Evolutionary conservation across 1,140 invertebrate genomes (phyloP).

Genomic region (Drosophila mauritiana): DNA sequence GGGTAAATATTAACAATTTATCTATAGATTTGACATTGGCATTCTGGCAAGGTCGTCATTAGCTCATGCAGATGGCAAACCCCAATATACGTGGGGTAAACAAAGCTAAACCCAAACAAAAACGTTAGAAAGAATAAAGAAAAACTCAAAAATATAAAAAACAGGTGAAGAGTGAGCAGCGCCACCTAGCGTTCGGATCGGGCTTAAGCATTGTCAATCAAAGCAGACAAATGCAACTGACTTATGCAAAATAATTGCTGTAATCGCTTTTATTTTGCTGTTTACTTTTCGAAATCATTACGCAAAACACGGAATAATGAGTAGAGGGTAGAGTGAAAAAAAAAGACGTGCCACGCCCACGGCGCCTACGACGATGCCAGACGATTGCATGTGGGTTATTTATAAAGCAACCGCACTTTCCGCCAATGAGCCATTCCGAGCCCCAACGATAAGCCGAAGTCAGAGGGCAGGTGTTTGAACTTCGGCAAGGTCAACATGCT

Average conservation of each 20-base stretch:
- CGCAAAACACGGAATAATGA: constrained; percentile 26
- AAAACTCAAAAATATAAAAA: background rate
- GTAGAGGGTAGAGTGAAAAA: constrained; percentile 4
- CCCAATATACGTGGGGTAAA: background rate
- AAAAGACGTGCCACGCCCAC: constrained; percentile 50
- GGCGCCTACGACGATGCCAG: constrained; percentile 30
- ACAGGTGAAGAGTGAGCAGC: background rate
- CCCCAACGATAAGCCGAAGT: constrained; percentile 62
- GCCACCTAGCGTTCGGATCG: constrained; percentile 2
- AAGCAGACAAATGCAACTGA: constrained; percentile 37
- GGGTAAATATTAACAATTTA: constrained; percentile 41
- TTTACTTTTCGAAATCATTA: constrained; percentile 53
- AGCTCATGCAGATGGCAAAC: constrained; percentile 17
- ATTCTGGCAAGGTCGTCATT: constrained; percentile 15
- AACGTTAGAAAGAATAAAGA: background rate
- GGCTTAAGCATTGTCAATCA: constrained; percentile 39
- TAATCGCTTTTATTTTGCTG: constrained; percentile 46
- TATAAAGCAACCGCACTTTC: constrained; percentile 28
- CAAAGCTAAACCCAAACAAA: constrained; percentile 7
- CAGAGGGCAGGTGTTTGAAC: constrained; percentile 78
- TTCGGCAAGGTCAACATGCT: constrained; percentile 64
- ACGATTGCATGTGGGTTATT: constrained; percentile 56
- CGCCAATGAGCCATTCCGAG: constrained; percentile 34
- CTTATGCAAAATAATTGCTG: constrained; percentile 50
- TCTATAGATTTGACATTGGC: constrained; percentile 26